A percentile compares a stretch with the other conserved stretches of the same genome.
Conservation (phyloP, 2,797 vertebrate species). For the Gila robusta region DNA sequence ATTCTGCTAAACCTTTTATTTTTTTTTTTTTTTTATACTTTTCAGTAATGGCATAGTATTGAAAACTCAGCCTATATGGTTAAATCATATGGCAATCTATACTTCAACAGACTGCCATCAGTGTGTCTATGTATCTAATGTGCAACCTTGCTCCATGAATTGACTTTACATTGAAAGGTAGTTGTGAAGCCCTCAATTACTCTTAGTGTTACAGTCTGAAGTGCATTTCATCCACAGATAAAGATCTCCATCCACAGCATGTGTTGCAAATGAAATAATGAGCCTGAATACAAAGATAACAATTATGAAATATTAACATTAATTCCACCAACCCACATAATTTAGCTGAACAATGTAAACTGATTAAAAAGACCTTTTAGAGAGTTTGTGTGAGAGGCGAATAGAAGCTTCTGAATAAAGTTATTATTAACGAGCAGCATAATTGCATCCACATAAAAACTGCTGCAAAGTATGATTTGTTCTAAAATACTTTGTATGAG, state of each 20-base stretch:
- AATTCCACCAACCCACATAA: not conserved
- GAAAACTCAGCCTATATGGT: not conserved
- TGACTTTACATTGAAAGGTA: not conserved
- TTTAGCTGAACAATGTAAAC: conserved; percentile 22
- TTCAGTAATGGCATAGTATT: no score
- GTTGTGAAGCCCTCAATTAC: not conserved
- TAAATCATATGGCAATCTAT: not conserved
- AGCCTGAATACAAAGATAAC: conserved; percentile 6
- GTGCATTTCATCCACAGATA: not conserved
- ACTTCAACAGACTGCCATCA: not conserved
- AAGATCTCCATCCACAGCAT: not conserved
- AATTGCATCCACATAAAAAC: not conserved
- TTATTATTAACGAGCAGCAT: not conserved
- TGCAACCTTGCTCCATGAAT: not conserved
- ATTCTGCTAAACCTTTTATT: no score
- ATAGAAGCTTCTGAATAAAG: not conserved
- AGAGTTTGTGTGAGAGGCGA: not conserved
- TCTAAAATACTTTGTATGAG: not conserved
- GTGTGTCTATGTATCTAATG: not conserved
- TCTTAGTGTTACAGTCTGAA: not conserved
- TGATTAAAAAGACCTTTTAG: conserved; percentile 10
- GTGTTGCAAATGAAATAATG: not conserved
- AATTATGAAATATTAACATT: not conserved
- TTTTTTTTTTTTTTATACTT: no score
- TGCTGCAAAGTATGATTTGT: no score